phyloP scores from a whole-genome alignment of 1,140 invertebrate genomes.

The Drosophila repletoides region DNA sequence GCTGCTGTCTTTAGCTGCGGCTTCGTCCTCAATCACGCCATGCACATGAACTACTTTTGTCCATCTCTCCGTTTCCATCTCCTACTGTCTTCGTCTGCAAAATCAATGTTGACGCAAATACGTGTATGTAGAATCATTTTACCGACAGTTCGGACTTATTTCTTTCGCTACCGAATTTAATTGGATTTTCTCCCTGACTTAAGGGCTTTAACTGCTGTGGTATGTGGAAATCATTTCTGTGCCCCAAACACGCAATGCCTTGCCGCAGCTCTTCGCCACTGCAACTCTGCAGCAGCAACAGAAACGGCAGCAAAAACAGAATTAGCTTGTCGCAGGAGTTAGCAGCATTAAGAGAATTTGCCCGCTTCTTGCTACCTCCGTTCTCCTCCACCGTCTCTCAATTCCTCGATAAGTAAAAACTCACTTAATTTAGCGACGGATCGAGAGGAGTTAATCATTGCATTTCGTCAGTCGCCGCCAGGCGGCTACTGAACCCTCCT shows the following conservation, averaged over 20 bases:
- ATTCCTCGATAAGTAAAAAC: slow-evolving; percentile 57
- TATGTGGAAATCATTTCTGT: slow-evolving; percentile 80
- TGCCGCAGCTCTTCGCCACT: too few species aligned
- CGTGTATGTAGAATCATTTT: slow-evolving; percentile 81
- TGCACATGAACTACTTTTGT: slow-evolving; percentile 76
- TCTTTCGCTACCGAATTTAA: slow-evolving; percentile 81
- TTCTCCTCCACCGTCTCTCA: not conserved
- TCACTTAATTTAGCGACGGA: slow-evolving; percentile 77
- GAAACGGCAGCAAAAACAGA: slow-evolving; percentile 12
- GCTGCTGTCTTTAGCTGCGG: slow-evolving; percentile 54
- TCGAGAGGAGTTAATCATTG: slow-evolving; percentile 75
- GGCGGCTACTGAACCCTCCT: slow-evolving; percentile 9
- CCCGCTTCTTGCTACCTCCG: slow-evolving; percentile 8
- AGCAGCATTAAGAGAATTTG: slow-evolving; percentile 40
- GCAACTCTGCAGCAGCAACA: slow-evolving; percentile 17
- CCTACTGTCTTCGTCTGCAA: slow-evolving; percentile 35
- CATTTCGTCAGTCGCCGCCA: slow-evolving; percentile 54
- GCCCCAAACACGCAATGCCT: slow-evolving; percentile 66
- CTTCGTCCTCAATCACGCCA: slow-evolving; percentile 78
- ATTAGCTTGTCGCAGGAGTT: slow-evolving; percentile 36
- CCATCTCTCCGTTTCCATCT: slow-evolving; percentile 17
- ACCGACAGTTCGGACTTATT: slow-evolving; percentile 80
- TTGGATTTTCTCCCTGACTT: slow-evolving; percentile 81
- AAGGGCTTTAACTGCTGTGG: slow-evolving; percentile 79
- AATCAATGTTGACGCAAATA: slow-evolving; percentile 80